Conservation (phyloP, 2,113 vertebrate genomes). For the Eretmochelys imbricata region DNA sequence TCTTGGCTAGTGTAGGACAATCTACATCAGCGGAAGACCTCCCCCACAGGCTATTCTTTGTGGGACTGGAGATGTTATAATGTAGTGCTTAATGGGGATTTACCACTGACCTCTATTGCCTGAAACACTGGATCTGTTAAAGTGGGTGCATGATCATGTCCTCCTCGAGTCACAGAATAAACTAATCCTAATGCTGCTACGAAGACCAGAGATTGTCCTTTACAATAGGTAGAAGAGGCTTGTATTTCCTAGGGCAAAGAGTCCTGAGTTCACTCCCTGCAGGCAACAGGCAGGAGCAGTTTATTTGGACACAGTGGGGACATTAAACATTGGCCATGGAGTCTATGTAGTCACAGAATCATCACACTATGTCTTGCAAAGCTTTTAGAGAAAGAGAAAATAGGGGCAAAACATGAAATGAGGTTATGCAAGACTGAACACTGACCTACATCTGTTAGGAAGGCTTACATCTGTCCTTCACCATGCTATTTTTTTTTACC, state of each 20-base stretch:
- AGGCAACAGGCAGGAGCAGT: background rate
- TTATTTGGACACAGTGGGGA: background rate
- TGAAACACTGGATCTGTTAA: background rate
- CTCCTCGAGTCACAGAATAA: background rate
- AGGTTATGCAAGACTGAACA: background rate
- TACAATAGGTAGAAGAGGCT: background rate
- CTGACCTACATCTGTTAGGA: background rate
- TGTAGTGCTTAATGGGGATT: conserved; percentile 19
- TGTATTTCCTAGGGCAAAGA: background rate
- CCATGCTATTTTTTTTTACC: background rate
- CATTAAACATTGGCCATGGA: background rate
- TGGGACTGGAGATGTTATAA: background rate
- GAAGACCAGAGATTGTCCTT: background rate
- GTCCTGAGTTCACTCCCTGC: background rate
- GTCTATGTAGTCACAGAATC: background rate
- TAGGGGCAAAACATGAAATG: background rate
- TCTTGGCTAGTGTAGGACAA: background rate
- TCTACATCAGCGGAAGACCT: background rate
- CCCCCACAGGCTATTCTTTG: background rate
- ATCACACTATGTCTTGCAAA: conserved; percentile 2
- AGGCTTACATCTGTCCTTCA: conserved; percentile 10
- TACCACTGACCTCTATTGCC: background rate
- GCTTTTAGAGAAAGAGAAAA: conserved; percentile 27
- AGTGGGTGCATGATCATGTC: background rate
- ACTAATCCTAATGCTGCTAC: background rate